These are phyloP conservation scores for Cyclina sinensis DNA, from an alignment of 1,140 invertebrate genomes.

Conservation along the genomic window DNA sequence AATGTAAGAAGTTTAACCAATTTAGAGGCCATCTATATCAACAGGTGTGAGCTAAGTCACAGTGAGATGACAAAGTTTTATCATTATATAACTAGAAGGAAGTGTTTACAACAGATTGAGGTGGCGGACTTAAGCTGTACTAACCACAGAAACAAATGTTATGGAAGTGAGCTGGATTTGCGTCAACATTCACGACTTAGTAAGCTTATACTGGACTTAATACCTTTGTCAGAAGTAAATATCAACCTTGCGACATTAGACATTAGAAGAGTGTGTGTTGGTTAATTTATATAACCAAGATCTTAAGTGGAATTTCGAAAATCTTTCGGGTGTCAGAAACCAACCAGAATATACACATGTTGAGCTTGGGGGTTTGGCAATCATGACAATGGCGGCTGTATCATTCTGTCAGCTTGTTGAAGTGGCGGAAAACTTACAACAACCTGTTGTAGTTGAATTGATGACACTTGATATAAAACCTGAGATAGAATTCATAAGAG, in stretches of 20 bases:
- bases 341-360: not conserved
- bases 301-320: not conserved
- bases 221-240: conserved; percentile 2
- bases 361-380: no score
- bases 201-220: not conserved
- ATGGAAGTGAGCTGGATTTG: not conserved
- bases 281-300: not conserved
- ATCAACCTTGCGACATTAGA: not conserved
- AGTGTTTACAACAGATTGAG: not conserved
- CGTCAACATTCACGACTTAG: not conserved
- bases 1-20: not conserved
- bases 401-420: no score
- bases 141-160: not conserved
- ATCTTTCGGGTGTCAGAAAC: not conserved
- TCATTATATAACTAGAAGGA: not conserved
- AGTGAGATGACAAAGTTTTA: not conserved
- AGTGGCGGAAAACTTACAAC: no score
- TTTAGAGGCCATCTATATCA: not conserved
- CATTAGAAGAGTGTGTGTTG: not conserved
- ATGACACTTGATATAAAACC: no score
- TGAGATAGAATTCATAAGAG: no score
- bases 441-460: no score
- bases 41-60: not conserved
- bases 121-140: not conserved
- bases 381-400: no score